These are phyloP conservation scores for Dreissena polymorpha DNA, from an alignment of 1,140 invertebrate genomes.

Conservation along the genomic window DNA sequence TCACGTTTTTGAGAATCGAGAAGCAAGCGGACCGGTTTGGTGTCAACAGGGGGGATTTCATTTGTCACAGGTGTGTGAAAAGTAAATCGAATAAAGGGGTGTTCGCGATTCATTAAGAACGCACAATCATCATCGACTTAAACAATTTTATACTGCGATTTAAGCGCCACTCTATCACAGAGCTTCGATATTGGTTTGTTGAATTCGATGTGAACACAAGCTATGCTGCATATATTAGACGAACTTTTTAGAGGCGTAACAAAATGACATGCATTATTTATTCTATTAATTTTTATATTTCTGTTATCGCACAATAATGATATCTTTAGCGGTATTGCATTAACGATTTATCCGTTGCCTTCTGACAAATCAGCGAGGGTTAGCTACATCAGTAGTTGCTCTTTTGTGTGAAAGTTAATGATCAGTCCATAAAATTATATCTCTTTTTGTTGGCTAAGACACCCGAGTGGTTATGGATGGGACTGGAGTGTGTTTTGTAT, in stretches of 20 bases:
- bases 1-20: no score
- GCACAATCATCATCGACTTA: background rate
- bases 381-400: constrained; percentile 30
- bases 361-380: constrained; percentile 20
- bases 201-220: no score
- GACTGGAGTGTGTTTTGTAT: background rate
- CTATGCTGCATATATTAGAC: no score
- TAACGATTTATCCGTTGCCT: constrained; percentile 11
- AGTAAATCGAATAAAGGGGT: background rate
- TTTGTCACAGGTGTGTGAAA: constrained; percentile 2
- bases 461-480: constrained; percentile 38
- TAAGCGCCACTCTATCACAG: no score
- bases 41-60: background rate
- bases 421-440: constrained; percentile 34
- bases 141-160: background rate
- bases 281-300: constrained; percentile 8
- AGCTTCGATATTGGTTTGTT: no score
- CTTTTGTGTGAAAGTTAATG: constrained; percentile 51
- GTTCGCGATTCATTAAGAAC: background rate
- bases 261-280: background rate
- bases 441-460: constrained; percentile 44
- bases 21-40: background rate
- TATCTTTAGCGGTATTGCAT: constrained; percentile 16
- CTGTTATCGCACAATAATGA: background rate
- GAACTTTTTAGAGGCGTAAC: no score